Evolutionary conservation across 2,888 invertebrate species (phyloP), one percentile per base, ranked within the genome.

Genomic region (Brachyptera putata): DNA sequence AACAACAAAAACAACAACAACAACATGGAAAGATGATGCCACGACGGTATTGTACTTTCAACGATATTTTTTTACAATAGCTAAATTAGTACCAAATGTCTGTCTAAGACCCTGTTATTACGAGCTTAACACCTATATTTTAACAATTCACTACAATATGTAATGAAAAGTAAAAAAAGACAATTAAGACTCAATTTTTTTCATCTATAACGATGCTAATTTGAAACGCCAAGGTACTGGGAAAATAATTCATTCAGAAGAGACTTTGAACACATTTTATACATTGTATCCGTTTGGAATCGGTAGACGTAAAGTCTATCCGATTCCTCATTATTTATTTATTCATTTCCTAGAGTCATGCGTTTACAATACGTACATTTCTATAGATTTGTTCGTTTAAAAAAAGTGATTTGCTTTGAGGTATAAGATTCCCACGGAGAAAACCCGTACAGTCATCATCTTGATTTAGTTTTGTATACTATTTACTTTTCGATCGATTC

Each of bases 361-460:
- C 16, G n/a, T 37, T 3, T 41, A 14, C 37, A 41, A 18, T 2
- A 11, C 21, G 21, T 16, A 18, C 41, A 41, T 2, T 41, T 41
- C 41, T 41, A 41, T 41, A 18, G 41, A 41, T 41, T 41, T n/a
- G n/a, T n/a, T 41, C 41, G 41, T 41, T 14, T n/a, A 7, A 16
- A 41, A 46, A 24, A 46, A 46, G 24, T 46, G 24, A 46, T 46
- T 46, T 24, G n/a, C 21, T 13, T 50, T 30, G 49, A 36, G n/a
- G n/a, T n/a, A n/a, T 16, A 36, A 3, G 36, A 34, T 53, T 53
- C 53, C 53, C 53, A 53, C 53, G 53, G 11, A 13, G 14, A n/a
- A 50, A 30, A 3, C 24, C 7, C 24, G 48, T 41, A 41, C 48
- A 48, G 48, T 48, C 48, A 48, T 48, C 48, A 24, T n/a, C 24